A percentile compares a stretch with the other conserved stretches of the same genome.
Conservation (phyloP, 2,797 vertebrate species). For the Phylloscopus collybita region DNA sequence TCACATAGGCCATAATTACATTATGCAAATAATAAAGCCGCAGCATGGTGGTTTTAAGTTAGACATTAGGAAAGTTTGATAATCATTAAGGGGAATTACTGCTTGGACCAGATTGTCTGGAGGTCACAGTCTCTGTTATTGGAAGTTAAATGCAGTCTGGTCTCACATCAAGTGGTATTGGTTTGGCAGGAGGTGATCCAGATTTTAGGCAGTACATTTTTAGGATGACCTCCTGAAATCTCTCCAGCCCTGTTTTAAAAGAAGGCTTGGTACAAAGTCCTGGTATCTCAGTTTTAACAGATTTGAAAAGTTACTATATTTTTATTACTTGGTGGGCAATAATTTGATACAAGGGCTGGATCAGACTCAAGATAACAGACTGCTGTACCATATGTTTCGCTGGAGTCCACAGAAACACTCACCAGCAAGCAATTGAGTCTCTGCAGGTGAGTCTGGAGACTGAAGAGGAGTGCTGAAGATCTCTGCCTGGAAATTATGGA, state of each 20-base stretch:
- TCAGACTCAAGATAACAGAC: slow-evolving; percentile 44
- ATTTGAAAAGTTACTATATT: neutral
- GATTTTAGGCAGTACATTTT: neutral
- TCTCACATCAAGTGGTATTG: neutral
- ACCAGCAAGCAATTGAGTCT: slow-evolving; percentile 78
- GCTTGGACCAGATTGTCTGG: neutral
- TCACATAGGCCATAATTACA: neutral
- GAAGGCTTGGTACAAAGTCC: neutral
- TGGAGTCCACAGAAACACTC: slow-evolving; percentile 78
- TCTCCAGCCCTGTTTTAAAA: neutral
- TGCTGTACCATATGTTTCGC: slow-evolving; percentile 54
- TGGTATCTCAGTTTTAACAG: neutral
- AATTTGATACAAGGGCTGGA: slow-evolving; percentile 36
- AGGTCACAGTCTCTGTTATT: neutral
- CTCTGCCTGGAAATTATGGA: slow-evolving; percentile 82
- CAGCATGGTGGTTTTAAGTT: neutral
- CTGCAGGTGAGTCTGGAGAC: slow-evolving; percentile 83
- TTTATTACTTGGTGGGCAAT: slow-evolving; percentile 30
- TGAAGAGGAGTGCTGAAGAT: slow-evolving; percentile 79
- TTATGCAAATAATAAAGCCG: neutral
- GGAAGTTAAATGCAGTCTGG: neutral
- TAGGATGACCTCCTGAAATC: neutral
- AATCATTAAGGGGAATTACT: neutral
- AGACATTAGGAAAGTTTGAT: neutral
- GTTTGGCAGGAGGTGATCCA: neutral